Base-by-base conservation (phyloP, 2,888 invertebrate species). In the Drosophila antonietae region DNA sequence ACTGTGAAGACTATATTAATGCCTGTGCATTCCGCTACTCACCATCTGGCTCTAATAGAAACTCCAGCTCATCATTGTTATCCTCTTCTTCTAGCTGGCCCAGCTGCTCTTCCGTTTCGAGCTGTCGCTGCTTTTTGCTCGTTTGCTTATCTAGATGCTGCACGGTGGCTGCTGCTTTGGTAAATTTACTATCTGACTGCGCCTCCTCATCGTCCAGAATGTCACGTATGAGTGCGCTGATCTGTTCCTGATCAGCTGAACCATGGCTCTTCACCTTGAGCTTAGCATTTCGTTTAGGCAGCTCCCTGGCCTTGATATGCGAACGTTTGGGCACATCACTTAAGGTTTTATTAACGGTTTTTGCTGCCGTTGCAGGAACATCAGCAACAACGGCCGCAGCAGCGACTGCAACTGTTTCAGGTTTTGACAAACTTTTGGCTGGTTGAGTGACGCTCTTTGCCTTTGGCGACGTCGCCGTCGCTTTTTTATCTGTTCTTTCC, bases 161-260 rank as follows among this genome's bases (percentile, higher is more conserved):
- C 23, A 78, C 62, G 18, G 79, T 68, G 10, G 47, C 61, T 0
- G 67, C 71, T 3, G 65, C 62, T 18, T 71, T 59, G 1, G 31
- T 49, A 9, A 68, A 60, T 28, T 80, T 67, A 0, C 55, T 55
- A 57, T 52, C 73, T 1, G 44, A 18, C 7, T 56, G 31, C 9
- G 41, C 15, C 4, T 78, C 75, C 33, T 73, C 83, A 0, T 87
- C 83, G 2, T 70, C 65, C 0, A 84, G 51, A 7, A 89, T 87
- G 18, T 84, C 84, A 6, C 79, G 70, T n/a, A 84, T 74, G 0
- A 84, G 62, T 0, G 63, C 69, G 35, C 66, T 68, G 10, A 77
- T 73, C 43, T 85, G 79, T 43, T 85, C 79, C 59, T 80, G 83
- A 3, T 86, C 83, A 0, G 53, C 80, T 2, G 58, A 20, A 3